These are phyloP conservation scores for Musca vetustissima DNA, from an alignment of 1,140 invertebrate genomes.

Conservation along the genomic window DNA sequence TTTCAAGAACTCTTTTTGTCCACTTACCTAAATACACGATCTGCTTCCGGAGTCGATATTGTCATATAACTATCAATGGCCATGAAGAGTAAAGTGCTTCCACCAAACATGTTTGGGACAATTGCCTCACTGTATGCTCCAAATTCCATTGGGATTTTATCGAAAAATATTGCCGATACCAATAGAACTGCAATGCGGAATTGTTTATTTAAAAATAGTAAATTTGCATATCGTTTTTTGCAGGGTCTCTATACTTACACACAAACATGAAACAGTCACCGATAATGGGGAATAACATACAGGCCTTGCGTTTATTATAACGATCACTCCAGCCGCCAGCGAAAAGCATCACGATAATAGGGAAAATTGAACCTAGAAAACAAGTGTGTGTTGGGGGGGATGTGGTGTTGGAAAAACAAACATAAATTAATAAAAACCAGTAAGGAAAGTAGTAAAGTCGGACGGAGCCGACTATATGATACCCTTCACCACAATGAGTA, in stretches of 20 bases:
- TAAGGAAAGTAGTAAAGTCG: too few relatives aligned
- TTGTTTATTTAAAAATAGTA: too few relatives aligned
- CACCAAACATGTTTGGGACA: constrained; percentile 60
- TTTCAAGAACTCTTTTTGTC: too few relatives aligned
- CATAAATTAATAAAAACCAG: too few relatives aligned
- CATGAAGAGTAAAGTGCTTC: constrained; percentile 65
- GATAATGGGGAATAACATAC: constrained; percentile 63
- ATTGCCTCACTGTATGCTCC: constrained; percentile 61
- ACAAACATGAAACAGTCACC: constrained; percentile 58
- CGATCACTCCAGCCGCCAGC: constrained; percentile 68
- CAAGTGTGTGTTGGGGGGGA: too few relatives aligned
- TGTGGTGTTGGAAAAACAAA: too few relatives aligned
- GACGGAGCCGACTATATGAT: too few relatives aligned
- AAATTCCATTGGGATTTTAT: constrained; percentile 57
- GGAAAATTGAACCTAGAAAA: constrained; percentile 62
- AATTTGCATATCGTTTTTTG: background rate
- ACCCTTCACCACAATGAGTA: too few relatives aligned
- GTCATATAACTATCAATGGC: constrained; percentile 66
- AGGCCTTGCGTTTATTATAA: constrained; percentile 66
- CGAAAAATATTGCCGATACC: constrained; percentile 49
- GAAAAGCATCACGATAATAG: constrained; percentile 64
- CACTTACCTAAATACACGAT: constrained; percentile 59
- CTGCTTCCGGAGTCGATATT: constrained; percentile 61
- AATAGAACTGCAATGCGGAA: constrained; percentile 36
- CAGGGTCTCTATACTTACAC: constrained; percentile 37